A percentile compares a stretch with the other conserved stretches of the same genome.
phyloP scores from a whole-genome alignment of 2,113 vertebrate genomes.

The Corapipo altera region DNA sequence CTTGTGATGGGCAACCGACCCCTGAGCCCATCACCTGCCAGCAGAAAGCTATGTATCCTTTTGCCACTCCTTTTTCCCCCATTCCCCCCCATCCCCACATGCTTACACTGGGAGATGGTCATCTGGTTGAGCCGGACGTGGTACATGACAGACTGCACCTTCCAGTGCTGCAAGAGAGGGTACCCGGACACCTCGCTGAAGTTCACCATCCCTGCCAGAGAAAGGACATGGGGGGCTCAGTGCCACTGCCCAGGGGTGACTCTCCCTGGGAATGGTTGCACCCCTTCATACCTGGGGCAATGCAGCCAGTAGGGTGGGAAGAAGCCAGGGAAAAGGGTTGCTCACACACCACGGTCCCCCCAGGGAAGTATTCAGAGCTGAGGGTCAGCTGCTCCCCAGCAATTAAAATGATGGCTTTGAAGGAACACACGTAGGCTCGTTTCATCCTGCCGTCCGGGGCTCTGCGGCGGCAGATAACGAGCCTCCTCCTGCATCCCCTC shows the following conservation, averaged over 20 bases:
- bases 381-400: background rate
- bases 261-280: rapidly evolving
- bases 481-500: background rate
- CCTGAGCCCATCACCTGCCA: background rate
- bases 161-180: slow-evolving; percentile 94
- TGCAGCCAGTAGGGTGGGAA: background rate
- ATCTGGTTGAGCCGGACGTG: slow-evolving; percentile 94
- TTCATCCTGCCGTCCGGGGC: background rate
- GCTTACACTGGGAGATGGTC: slow-evolving; percentile 91
- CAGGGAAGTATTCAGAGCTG: background rate
- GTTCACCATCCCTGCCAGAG: slow-evolving; percentile 90
- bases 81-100: rapidly evolving
- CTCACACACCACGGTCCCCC: background rate
- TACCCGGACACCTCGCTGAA: slow-evolving; percentile 98
- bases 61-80: background rate
- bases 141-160: slow-evolving; percentile 89
- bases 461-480: slow-evolving; percentile 10
- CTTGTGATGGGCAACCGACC: rapidly evolving
- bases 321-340: background rate
- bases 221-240: background rate
- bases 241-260: background rate
- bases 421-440: background rate
- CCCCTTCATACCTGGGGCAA: background rate
- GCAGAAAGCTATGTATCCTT: background rate
- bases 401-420: slow-evolving; percentile 47